Evolutionary conservation across 1,140 invertebrate genomes (phyloP).

Genomic region (Drosophila busckii): DNA sequence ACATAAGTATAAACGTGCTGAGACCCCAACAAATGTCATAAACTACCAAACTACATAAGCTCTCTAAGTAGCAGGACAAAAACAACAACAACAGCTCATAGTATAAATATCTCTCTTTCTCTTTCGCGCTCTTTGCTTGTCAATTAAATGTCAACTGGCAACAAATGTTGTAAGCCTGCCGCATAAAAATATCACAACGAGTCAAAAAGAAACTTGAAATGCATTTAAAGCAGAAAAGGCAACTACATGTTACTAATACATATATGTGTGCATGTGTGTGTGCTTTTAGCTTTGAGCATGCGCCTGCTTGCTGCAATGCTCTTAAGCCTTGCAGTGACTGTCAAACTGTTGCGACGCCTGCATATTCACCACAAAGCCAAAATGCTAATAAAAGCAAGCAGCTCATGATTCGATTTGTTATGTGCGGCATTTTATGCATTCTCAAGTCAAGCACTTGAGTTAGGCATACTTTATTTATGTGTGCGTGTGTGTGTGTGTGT

Average conservation of each 20-base stretch:
- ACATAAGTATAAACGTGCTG: constrained; percentile 3
- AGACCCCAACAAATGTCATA: constrained; percentile 13
- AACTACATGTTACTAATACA: background rate
- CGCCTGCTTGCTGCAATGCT: constrained; percentile 13
- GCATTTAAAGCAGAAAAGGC: background rate
- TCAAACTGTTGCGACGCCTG: constrained; percentile 32
- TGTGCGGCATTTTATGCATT: constrained; percentile 34
- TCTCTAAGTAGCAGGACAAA: constrained; percentile 11
- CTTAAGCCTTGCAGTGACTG: constrained; percentile 13
- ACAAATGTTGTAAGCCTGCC: constrained; percentile 49
- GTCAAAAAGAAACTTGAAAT: constrained; percentile 5
- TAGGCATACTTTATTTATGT: background rate
- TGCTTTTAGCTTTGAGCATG: constrained; percentile 30
- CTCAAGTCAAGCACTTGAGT: constrained; percentile 13
- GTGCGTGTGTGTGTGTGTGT: constrained; percentile 15
- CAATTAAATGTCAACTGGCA: constrained; percentile 76
- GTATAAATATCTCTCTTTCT: constrained; percentile 29
- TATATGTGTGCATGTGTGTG: background rate
- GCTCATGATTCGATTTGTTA: constrained; percentile 21
- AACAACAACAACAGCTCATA: constrained; percentile 12
- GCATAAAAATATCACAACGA: constrained; percentile 57
- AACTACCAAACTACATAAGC: constrained; percentile 33
- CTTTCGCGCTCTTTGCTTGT: constrained; percentile 32
- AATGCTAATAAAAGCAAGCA: constrained; percentile 19
- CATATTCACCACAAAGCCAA: constrained; percentile 37